Base-by-base conservation (phyloP, 1,140 invertebrate genomes). In the Camponotus vicinus region DNA sequence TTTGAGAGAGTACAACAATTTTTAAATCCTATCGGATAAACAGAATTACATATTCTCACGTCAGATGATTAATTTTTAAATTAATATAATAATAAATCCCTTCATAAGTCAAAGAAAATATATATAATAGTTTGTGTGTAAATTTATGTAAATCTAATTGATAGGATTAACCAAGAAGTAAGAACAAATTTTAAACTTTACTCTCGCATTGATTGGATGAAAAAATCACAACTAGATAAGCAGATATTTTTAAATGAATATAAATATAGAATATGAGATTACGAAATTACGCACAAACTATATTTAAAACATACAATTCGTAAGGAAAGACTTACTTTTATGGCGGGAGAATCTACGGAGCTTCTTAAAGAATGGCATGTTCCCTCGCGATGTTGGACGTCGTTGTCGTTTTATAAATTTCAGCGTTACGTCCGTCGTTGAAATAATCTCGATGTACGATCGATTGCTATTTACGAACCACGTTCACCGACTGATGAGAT, bases 301-400 rank as follows among this genome's bases (percentile, higher is more conserved):
- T 21, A 57, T 57, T 7, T 8, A 21, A 21, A n/a, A 52, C 13
- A 7, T 52, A 52, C 13, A n/a, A 57, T 11, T n/a, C 11, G 6
- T n/a, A 57, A 9, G 37, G 32, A 55, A 11, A 0, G 7, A 94
- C 94, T 94, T 86, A 95, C 94, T 95, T 86, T 94, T 93, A 71
- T 94, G 94, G 70, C 92, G 92, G 52, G 94, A 88, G 73, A 94
- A 94, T 90, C 92, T 92, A n/a, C 89, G 73, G n/a, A 95, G 80
- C 83, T 94, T 95, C 70, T 94, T 94, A 77, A 95, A 95, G 80
- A 95, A 93, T 49, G 92, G 92, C 94, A 95, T 95, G 34, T 78
- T 89, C 27, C n/a, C 11, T 40, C 61, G 11, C 63, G 15, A 49
- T 49, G 11, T 49, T 49, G 3, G 13, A 15, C 49, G 45, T 49